phyloP scores from a whole-genome alignment of 2,888 invertebrate genomes.

The Limenitis camilla region DNA sequence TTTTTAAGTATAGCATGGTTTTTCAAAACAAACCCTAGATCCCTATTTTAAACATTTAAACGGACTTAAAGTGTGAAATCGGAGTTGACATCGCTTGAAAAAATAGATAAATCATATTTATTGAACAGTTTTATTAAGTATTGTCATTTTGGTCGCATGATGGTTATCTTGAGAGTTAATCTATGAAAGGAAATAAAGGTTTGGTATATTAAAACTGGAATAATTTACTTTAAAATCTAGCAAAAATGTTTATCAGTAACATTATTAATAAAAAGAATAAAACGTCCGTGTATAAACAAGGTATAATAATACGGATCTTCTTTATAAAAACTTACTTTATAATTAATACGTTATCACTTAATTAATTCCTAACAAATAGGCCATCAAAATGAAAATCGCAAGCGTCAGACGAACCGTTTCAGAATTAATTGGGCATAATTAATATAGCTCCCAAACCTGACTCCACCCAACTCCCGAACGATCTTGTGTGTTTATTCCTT shows the following conservation, averaged over 20 bases:
- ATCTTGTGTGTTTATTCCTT: conserved; percentile 58
- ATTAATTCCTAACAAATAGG: conserved; percentile 33
- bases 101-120: conserved; percentile 33
- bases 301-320: neutral
- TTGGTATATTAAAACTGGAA: too few species aligned
- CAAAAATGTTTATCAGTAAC: neutral
- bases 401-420: conserved; percentile 53
- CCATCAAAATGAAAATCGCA: conserved; percentile 55
- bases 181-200: too few species aligned
- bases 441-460: conserved; percentile 69
- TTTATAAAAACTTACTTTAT: conserved; percentile 1
- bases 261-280: neutral
- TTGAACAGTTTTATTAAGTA: neutral
- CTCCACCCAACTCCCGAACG: conserved; percentile 60
- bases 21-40: neutral
- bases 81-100: conserved; percentile 49
- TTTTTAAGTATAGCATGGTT: neutral
- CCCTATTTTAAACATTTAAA: conserved; percentile 27
- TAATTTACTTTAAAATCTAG: too few species aligned
- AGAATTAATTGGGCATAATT: conserved; percentile 73
- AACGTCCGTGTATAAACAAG: neutral
- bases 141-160: neutral
- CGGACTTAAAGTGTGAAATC: conserved; percentile 61
- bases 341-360: conserved; percentile 30
- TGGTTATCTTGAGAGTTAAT: neutral